Evolutionary conservation across 2,888 invertebrate genomes (phyloP), one percentile per base, ranked within the genome.

Genomic region (Osedax fenrisi): DNA sequence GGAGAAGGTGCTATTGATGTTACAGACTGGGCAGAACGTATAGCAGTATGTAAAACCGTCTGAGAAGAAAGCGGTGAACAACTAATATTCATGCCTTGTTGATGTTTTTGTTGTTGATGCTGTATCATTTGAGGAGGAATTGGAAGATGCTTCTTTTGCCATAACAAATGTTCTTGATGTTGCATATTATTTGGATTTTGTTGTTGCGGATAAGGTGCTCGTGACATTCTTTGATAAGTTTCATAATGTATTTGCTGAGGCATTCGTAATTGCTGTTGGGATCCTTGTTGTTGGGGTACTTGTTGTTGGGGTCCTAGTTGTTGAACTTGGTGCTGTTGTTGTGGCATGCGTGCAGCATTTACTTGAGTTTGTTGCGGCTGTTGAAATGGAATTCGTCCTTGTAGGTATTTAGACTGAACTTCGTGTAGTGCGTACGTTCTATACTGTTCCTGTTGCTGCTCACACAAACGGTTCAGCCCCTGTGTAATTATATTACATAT

Each of bases 1-100:
- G 41, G 41, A 41, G 41, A 41, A 10, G 41, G 41, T 10, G 41
- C 41, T 17, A 41, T 41, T 41, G 41, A 10, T 10, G 41, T 5
- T 17, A 17, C 5, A 41, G 41, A 17, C 41, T 41, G 41, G 17
- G 41, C 10, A 41, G 41, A 41, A 10, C 41, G 5, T 5, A 41
- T 41, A 41, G 41, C 41, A 10, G 5, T 17, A 41, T 41, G 5
- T 5, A 41, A 10, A 17, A 10, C 17, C 41, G 17, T 41, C 17
- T 41, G 80, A 64, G 90, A 73, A 26, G 81, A 79, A 62, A 90
- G 90, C 79, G 92, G 92, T 80, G 92, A 90, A 69, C 92, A 88
- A 80, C 92, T 90, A 81, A 90, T 89, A 84, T 76, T 59, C 27
- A 76, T 66, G 10, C 75, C 73, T n/a, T 75, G 73, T 74, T 91